These are phyloP conservation scores for Solea senegalensis DNA, from an alignment of 2,113 vertebrate species.

Conservation along the genomic window DNA sequence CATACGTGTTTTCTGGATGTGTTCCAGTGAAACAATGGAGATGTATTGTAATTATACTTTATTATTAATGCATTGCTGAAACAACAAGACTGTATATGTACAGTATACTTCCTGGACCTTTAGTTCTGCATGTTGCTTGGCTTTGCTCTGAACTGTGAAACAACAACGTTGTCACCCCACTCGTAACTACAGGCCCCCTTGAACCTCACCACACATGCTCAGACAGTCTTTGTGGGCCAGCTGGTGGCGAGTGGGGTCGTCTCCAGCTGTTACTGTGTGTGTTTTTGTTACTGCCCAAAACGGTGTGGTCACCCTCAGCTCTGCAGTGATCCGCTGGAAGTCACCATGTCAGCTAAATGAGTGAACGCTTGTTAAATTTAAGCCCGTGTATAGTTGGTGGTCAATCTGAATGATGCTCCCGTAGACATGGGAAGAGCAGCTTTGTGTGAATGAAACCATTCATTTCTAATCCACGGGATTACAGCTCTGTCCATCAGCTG, in stretches of 20 bases:
- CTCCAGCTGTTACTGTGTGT: conserved; percentile 41
- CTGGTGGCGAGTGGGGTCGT: conserved; percentile 3
- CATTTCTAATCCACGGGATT: conserved; percentile 62
- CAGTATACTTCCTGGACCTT: too few species aligned
- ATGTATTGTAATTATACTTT: too few species aligned
- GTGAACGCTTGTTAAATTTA: conserved; percentile 9
- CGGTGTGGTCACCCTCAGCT: background rate
- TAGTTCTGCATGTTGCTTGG: background rate
- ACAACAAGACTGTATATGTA: too few species aligned
- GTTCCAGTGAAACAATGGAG: too few species aligned
- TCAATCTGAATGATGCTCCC: conserved; percentile 27
- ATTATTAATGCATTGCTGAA: too few species aligned
- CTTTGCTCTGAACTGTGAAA: conserved; percentile 38
- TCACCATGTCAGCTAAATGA: conserved; percentile 19
- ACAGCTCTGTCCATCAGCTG: conserved; percentile 59
- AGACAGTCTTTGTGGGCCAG: conserved; percentile 14
- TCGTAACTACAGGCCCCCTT: conserved; percentile 34
- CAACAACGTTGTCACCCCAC: conserved; percentile 33
- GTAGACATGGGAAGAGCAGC: conserved; percentile 48
- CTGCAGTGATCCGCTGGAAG: conserved; percentile 8
- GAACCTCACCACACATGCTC: conserved; percentile 19
- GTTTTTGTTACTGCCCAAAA: background rate
- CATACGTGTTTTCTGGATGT: too few species aligned
- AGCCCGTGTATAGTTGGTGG: conserved; percentile 22
- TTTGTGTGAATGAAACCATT: conserved; percentile 56